These are phyloP conservation scores for Willisornis vidua DNA, from an alignment of 2,113 vertebrate genomes.

Conservation along the genomic window DNA sequence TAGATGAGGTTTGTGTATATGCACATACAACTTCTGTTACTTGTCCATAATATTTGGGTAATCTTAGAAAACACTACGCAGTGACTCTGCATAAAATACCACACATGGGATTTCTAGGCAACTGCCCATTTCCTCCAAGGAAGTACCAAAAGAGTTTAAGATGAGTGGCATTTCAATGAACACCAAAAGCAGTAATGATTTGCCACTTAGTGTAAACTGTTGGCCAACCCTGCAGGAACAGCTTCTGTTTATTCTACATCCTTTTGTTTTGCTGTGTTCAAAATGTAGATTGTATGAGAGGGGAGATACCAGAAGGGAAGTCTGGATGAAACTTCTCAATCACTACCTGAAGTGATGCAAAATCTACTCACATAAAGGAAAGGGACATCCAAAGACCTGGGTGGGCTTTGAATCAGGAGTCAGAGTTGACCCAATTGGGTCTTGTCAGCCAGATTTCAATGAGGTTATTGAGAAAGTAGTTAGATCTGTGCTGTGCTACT, in stretches of 20 bases:
- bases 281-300: background rate
- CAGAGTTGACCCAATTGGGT: background rate
- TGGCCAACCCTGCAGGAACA: background rate
- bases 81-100: background rate
- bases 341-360: background rate
- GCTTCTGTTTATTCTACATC: background rate
- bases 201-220: background rate
- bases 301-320: background rate
- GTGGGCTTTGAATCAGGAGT: background rate
- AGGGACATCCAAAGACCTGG: background rate
- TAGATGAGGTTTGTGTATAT: background rate
- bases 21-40: background rate
- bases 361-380: background rate
- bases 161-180: background rate
- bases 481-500: background rate
- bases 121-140: background rate
- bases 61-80: background rate
- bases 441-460: background rate
- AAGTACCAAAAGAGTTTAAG: background rate
- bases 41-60: background rate
- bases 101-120: background rate
- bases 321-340: background rate
- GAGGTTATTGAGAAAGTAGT: background rate
- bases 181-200: background rate
- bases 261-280: background rate